Conservation (phyloP, 2,888 invertebrate genomes). For the Drosophila monieri region DNA sequence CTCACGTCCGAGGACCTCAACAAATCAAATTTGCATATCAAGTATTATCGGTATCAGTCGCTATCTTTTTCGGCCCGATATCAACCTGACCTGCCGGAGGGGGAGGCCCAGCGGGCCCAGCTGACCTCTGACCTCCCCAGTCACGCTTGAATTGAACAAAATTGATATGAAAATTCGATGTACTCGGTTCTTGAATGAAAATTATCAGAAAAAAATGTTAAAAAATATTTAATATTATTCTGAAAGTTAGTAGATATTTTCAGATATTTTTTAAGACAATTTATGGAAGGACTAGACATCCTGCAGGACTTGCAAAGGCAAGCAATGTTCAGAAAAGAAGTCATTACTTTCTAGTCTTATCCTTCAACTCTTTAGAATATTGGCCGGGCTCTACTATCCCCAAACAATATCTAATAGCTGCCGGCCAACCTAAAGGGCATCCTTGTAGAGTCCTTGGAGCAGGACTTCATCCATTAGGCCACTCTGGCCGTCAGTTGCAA, state of each 20-base stretch:
- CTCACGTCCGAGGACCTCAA: slow-evolving; percentile 69
- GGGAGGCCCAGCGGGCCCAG: background rate
- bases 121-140: slow-evolving; percentile 6
- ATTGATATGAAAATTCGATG: background rate
- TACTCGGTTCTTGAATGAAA: too few species aligned
- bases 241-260: too few species aligned
- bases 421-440: slow-evolving; percentile 7
- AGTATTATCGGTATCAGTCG: slow-evolving; percentile 77
- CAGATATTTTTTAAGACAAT: too few species aligned
- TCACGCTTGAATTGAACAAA: slow-evolving; percentile 5
- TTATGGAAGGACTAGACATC: too few species aligned
- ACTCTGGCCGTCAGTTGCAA: slow-evolving; percentile 63
- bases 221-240: too few species aligned
- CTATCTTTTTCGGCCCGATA: slow-evolving; percentile 8
- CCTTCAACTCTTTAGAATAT: too few species aligned
- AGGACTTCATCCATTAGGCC: slow-evolving; percentile 24
- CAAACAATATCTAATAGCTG: too few species aligned
- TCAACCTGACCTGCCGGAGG: slow-evolving; percentile 1
- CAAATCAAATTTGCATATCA: slow-evolving; percentile 83
- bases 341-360: too few species aligned
- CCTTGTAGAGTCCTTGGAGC: background rate
- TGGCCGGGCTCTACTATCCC: too few species aligned
- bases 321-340: too few species aligned
- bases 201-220: too few species aligned
- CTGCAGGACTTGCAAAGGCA: too few species aligned